A percentile compares a stretch with the other conserved stretches of the same genome.
Evolutionary conservation across 2,797 vertebrate genomes (phyloP).

Genomic region (Staurois parvus): DNA sequence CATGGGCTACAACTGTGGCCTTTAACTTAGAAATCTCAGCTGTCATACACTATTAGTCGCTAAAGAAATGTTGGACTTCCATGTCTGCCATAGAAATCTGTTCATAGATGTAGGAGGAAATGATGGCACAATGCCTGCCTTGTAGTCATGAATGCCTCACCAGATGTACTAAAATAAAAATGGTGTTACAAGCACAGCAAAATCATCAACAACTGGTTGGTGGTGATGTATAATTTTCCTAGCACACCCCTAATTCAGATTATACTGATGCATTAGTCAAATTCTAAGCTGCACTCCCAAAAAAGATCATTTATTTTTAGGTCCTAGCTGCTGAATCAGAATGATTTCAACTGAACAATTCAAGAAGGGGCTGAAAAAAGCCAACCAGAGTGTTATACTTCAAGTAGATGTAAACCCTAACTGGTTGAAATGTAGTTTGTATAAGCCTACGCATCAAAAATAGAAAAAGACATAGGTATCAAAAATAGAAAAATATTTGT

Average conservation of each 20-base stretch:
- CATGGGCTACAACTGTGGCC: no score
- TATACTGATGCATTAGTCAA: conserved; percentile 40
- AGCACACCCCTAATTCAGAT: conserved; percentile 37
- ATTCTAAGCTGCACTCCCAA: conserved; percentile 30
- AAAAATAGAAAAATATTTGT: no score
- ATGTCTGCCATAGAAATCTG: conserved; percentile 2
- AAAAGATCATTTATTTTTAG: conserved; percentile 40
- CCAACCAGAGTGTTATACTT: not conserved
- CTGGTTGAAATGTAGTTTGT: no score
- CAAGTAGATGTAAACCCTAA: no score
- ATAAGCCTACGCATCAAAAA: no score
- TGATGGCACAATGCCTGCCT: conserved; percentile 1
- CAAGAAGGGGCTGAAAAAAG: not conserved
- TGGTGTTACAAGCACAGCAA: conserved; percentile 5
- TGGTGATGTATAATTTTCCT: conserved; percentile 30
- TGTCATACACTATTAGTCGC: not conserved
- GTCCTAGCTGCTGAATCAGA: not conserved
- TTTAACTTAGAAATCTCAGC: no score
- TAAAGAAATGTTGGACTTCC: not conserved
- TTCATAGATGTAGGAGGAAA: conserved; percentile 11
- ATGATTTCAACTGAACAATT: conserved; percentile 9
- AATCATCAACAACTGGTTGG: conserved; percentile 25
- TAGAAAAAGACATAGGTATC: no score
- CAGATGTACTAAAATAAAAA: conserved; percentile 49
- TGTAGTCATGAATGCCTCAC: conserved; percentile 34